Conservation (phyloP, 2,113 vertebrate species). For the Leptocoma aspasia region DNA sequence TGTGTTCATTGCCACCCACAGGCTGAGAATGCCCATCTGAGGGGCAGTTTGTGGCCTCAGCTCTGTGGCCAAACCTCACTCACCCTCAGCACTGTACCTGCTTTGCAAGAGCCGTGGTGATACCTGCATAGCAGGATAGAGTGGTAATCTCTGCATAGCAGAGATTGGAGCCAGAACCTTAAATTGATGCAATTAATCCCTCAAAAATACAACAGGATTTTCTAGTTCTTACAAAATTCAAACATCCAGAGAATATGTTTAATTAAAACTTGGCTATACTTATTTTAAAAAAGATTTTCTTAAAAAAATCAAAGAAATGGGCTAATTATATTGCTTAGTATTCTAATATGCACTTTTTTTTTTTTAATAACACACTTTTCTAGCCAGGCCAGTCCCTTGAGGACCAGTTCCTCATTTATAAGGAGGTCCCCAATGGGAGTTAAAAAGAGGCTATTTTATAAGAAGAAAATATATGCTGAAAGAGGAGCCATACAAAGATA, state of each 20-base stretch:
- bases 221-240: conserved; percentile 47
- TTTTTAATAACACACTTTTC: conserved; percentile 69
- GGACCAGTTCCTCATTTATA: conserved; percentile 73
- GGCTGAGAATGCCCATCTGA: neutral
- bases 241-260: conserved; percentile 69
- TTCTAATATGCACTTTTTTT: conserved; percentile 44
- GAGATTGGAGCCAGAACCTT: neutral
- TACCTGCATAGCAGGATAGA: too few species aligned
- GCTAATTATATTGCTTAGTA: conserved; percentile 70
- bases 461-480: conserved; percentile 52
- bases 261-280: conserved; percentile 70
- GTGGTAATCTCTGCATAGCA: accelerated
- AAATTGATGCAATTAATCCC: conserved; percentile 16
- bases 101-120: neutral
- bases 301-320: conserved; percentile 57
- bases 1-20: neutral
- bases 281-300: conserved; percentile 16
- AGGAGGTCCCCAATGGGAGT: conserved; percentile 64
- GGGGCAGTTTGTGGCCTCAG: neutral
- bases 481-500: conserved; percentile 39
- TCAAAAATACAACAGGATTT: conserved; percentile 6
- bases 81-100: neutral
- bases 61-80: neutral
- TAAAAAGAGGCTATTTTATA: conserved; percentile 54
- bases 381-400: conserved; percentile 69